Percentiles rank a stretch among this genome's conserved stretches.
phyloP scores from a whole-genome alignment of 1,140 invertebrate genomes.

The Scaptomyza pallida region DNA sequence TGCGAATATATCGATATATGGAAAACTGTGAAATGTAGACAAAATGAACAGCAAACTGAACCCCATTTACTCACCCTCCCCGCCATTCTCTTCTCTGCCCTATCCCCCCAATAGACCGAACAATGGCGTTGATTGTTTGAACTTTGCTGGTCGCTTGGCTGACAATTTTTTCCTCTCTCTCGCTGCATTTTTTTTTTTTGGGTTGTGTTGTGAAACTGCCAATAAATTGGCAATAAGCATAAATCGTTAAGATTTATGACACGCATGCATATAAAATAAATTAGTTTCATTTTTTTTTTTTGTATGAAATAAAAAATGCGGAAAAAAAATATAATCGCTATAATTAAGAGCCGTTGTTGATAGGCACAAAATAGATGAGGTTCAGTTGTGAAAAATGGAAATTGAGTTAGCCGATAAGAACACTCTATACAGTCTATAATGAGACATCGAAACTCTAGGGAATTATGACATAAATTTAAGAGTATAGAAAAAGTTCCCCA shows the following conservation, averaged over 20 bases:
- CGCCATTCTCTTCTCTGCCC: no score
- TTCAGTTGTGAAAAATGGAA: constrained; percentile 5
- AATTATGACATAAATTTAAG: background rate
- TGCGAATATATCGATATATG: constrained; percentile 59
- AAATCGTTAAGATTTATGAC: constrained; percentile 66
- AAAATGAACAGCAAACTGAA: constrained; percentile 55
- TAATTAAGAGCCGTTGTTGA: constrained; percentile 68
- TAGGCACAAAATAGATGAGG: constrained; percentile 9
- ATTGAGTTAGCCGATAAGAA: constrained; percentile 9
- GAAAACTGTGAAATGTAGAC: constrained; percentile 52
- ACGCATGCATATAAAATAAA: constrained; percentile 59
- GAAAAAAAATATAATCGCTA: constrained; percentile 41
- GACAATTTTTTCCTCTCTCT: constrained; percentile 41
- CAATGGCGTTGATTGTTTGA: constrained; percentile 80
- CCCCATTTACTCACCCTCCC: no score
- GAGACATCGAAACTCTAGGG: background rate
- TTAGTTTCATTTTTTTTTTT: constrained; percentile 46
- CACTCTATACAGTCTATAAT: constrained; percentile 22
- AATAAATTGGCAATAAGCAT: constrained; percentile 78
- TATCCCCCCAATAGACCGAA: constrained; percentile 10
- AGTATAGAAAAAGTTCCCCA: background rate
- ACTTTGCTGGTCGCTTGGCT: constrained; percentile 61
- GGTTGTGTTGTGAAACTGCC: constrained; percentile 37
- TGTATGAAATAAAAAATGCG: constrained; percentile 8
- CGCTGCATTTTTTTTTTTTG: constrained; percentile 2